Evolutionary conservation across 2,797 vertebrate species (phyloP), one percentile per base, ranked within the genome.

Genomic region (Anolis apletophallus): DNA sequence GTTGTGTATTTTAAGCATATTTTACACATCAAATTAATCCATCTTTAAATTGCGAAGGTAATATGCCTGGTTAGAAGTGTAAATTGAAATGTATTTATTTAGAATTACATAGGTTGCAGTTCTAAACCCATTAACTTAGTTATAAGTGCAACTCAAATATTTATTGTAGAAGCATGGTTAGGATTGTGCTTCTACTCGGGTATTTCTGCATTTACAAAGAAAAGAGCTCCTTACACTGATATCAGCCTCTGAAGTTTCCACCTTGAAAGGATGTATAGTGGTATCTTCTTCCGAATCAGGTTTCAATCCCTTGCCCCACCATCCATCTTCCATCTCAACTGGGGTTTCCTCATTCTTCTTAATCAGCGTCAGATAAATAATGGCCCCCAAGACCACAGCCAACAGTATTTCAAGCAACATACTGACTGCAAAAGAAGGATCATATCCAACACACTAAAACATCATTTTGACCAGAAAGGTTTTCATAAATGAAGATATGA

Each of bases 211-310:
- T 40, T 40, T 74, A 32, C 9, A 26, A n/a, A 2, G 68, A 10
- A 86, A 50, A 90, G 21, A 81, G 67, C 21, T 72, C 54, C 95
- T 95, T 95, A 97, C 96, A 0, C 95, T 93, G 84, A 97, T 95
- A 84, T 97, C 96, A 78, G 96, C 95, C 3, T 97, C 96, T 0
- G 95, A 94, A 0, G 95, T 94, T 89, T 97, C 95, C 83, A 97
- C 95, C 81, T 94, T 96, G 90, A 97, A 97, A 0, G 96, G 95
- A 9, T 55, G n/a, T 84, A 97, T 72, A 61, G 87, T 91, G 85
- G 88, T 81, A 6, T 96, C 95, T 40, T 96, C 96, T 54, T 68
- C 80, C 32, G 64, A 10, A 0, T 84, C 40, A 64, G 94, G 93
- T 76, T 92, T 95, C 1, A 88, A 69, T 3, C 96, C 96, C 0